Conservation (phyloP, 30 jellyfish, hydroid and myxozoan species). For the Hydractinia echinata region DNA sequence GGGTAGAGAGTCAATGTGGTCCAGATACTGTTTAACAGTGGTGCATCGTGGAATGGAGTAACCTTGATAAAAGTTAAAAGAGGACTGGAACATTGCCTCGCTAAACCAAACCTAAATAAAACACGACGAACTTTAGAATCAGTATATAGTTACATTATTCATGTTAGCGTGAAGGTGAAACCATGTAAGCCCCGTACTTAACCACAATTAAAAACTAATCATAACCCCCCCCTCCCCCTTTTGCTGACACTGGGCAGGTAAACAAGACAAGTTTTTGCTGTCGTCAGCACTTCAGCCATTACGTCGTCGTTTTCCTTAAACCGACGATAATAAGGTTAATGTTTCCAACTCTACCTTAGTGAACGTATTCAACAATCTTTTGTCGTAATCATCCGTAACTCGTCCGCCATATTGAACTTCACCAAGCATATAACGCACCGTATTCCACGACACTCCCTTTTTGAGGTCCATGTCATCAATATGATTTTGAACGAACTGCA, state of each 20-base stretch:
- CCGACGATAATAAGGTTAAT: no score
- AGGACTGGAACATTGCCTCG: constrained; percentile 58
- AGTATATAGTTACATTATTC: no score
- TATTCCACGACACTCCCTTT: constrained; percentile 91
- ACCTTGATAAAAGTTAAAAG: constrained; percentile 73
- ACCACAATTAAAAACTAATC: no score
- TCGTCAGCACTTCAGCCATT: no score
- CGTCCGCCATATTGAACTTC: constrained; percentile 92
- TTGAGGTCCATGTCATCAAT: constrained; percentile 73
- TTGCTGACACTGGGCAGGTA: no score
- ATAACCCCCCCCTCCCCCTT: no score
- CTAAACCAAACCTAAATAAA: constrained; percentile 56
- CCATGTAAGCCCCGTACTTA: no score
- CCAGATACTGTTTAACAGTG: constrained; percentile 41
- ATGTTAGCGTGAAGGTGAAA: no score
- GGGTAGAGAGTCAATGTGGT: constrained; percentile 64
- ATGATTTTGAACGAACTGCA: constrained; percentile 80
- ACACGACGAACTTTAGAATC: neutral
- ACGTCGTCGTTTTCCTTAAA: no score
- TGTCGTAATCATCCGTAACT: constrained; percentile 78
- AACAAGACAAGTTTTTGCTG: no score
- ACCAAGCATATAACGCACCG: constrained; percentile 85
- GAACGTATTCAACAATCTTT: constrained; percentile 66
- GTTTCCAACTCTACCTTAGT: constrained; percentile 1
- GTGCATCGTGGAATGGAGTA: constrained; percentile 69